These are phyloP conservation scores for Blastobasis lacticolella DNA, from an alignment of 2,888 invertebrate species.

Conservation along the genomic window DNA sequence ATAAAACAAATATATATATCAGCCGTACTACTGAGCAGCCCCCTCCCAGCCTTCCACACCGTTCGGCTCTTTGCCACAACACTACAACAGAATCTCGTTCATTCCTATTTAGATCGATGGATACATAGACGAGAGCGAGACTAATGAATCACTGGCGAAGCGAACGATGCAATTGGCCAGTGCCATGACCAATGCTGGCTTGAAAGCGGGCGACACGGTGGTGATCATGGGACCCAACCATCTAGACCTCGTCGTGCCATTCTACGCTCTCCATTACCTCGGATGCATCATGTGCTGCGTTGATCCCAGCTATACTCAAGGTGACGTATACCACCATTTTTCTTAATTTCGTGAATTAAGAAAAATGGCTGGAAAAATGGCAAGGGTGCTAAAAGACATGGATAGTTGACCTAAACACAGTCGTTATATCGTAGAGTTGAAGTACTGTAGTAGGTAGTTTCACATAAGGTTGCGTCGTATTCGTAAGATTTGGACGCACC, in stretches of 20 bases:
- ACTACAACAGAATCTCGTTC: too few relatives aligned
- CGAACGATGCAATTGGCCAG: conserved; percentile 29
- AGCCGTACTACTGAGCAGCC: too few relatives aligned
- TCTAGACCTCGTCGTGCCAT: conserved; percentile 34
- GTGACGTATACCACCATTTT: conserved; percentile 10
- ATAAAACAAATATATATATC: too few relatives aligned
- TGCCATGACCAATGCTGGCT: conserved; percentile 30
- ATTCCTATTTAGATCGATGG: conserved; percentile 29
- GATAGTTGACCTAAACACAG: background rate
- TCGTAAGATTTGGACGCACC: background rate
- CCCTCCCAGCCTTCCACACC: too few relatives aligned
- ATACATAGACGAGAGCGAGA: conserved; percentile 26
- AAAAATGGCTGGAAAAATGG: background rate
- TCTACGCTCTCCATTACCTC: conserved; percentile 32
- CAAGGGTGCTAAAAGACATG: background rate
- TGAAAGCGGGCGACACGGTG: conserved; percentile 31
- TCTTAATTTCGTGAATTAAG: conserved; percentile 7
- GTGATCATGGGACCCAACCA: conserved; percentile 34
- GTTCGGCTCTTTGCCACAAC: too few relatives aligned
- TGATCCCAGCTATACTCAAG: conserved; percentile 23
- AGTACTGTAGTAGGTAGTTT: background rate
- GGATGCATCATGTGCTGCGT: conserved; percentile 32
- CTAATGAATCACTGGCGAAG: conserved; percentile 31
- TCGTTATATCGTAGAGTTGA: background rate
- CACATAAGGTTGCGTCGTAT: background rate